phyloP scores from a whole-genome alignment of 2,888 invertebrate species.

The Erebia aethiops region DNA sequence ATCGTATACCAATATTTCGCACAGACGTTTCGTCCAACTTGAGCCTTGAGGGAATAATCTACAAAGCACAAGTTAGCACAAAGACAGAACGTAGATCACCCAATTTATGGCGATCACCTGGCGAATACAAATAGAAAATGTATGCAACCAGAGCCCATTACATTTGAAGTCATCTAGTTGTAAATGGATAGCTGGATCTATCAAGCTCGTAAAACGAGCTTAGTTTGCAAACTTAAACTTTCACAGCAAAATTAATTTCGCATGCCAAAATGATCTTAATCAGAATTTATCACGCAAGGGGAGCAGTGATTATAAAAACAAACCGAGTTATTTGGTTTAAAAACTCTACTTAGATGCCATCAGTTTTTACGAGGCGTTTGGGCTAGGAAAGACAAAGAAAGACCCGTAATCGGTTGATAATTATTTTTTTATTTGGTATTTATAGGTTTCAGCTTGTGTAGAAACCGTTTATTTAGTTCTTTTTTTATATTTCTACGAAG shows the following conservation, averaged over 20 bases:
- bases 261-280: slow-evolving; percentile 9
- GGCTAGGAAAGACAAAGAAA: background rate
- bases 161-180: background rate
- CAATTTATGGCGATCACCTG: background rate
- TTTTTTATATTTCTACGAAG: no score
- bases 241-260: slow-evolving; percentile 1
- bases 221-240: slow-evolving; percentile 2
- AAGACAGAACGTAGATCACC: background rate
- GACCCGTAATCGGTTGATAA: background rate
- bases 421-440: background rate
- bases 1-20: no score
- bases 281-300: slow-evolving; percentile 7
- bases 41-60: no score
- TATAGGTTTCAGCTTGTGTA: no score
- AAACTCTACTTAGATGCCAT: background rate
- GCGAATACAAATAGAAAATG: background rate
- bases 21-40: no score
- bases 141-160: background rate
- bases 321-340: background rate
- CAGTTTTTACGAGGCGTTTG: background rate
- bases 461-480: no score
- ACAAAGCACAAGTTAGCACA: no score
- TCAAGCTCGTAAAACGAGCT: slow-evolving; percentile 4
- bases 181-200: background rate
- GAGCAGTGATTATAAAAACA: slow-evolving; percentile 16